phyloP scores from a whole-genome alignment of 2,888 invertebrate genomes.

The Patella ulyssiponensis region DNA sequence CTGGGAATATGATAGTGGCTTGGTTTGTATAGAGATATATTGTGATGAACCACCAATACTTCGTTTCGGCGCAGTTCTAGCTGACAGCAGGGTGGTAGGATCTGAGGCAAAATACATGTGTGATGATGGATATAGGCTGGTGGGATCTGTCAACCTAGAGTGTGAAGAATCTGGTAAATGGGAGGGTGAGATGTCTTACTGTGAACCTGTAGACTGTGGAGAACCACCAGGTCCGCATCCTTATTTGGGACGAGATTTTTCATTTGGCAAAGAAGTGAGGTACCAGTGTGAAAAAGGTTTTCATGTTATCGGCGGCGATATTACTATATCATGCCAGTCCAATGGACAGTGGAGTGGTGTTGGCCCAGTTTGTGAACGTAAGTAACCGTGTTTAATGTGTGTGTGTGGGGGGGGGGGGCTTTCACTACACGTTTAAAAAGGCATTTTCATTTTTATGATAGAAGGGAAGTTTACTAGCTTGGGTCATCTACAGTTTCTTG shows the following conservation, averaged over 20 bases:
- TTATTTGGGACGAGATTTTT: slow-evolving; percentile 35
- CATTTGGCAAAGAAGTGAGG: slow-evolving; percentile 35
- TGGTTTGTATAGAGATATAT: slow-evolving; percentile 47
- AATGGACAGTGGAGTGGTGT: slow-evolving; percentile 62
- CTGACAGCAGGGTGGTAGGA: slow-evolving; percentile 8
- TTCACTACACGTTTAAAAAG: too few species aligned
- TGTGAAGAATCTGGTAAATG: slow-evolving; percentile 63
- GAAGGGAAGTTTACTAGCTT: too few species aligned
- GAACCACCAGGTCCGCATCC: slow-evolving; percentile 41
- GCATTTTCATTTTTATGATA: too few species aligned
- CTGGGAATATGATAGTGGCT: slow-evolving; percentile 47
- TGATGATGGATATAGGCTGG: slow-evolving; percentile 33
- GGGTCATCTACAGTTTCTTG: too few species aligned
- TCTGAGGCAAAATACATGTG: slow-evolving; percentile 30
- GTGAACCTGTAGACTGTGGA: slow-evolving; percentile 57
- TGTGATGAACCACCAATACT: slow-evolving; percentile 47
- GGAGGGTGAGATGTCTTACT: slow-evolving; percentile 56
- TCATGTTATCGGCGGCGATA: slow-evolving; percentile 85
- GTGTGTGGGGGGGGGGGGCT: slow-evolving; percentile 14
- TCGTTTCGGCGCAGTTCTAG: slow-evolving; percentile 8
- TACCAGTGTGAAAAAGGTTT: slow-evolving; percentile 92
- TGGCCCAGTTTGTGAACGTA: slow-evolving; percentile 55
- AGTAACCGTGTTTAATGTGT: slow-evolving; percentile 14
- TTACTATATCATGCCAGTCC: slow-evolving; percentile 79
- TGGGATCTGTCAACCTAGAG: slow-evolving; percentile 43